These are phyloP conservation scores for Hyposmocoma kahamanoa DNA, from an alignment of 1,140 invertebrate genomes.

Conservation along the genomic window DNA sequence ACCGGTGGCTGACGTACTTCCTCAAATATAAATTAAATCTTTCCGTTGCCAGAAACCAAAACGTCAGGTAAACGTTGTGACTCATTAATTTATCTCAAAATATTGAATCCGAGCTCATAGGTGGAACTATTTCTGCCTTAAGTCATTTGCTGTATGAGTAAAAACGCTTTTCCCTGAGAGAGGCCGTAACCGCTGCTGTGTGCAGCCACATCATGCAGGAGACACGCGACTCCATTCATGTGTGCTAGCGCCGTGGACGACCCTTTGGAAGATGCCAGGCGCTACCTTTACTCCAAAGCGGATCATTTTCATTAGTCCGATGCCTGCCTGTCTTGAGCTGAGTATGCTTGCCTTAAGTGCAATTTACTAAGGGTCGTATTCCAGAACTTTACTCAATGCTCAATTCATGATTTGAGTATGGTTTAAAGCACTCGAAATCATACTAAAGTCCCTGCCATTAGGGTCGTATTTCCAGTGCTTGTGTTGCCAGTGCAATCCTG, in stretches of 20 bases:
- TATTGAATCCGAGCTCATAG: slow-evolving; percentile 16
- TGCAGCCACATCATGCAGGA: slow-evolving; percentile 39
- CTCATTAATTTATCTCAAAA: slow-evolving; percentile 15
- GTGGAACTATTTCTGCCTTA: slow-evolving; percentile 14
- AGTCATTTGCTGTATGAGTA: slow-evolving; percentile 9
- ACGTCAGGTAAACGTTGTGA: slow-evolving; percentile 11
- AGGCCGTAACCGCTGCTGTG: too few species aligned
- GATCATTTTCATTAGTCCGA: slow-evolving; percentile 61
- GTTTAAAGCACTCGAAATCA: too few species aligned
- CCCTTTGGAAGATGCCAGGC: slow-evolving; percentile 50
- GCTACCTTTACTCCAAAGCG: slow-evolving; percentile 53
- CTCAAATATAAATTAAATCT: too few species aligned
- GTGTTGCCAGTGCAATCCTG: too few species aligned
- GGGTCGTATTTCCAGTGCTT: too few species aligned
- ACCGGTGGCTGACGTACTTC: too few species aligned
- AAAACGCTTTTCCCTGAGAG: slow-evolving; percentile 28
- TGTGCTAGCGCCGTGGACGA: slow-evolving; percentile 27
- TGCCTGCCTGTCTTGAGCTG: slow-evolving; percentile 46
- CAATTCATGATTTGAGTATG: too few species aligned
- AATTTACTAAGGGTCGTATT: slow-evolving; percentile 16
- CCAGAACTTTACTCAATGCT: too few species aligned
- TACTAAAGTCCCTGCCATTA: too few species aligned
- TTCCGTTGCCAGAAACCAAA: too few species aligned
- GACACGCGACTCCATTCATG: slow-evolving; percentile 28
- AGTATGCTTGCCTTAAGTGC: slow-evolving; percentile 55